Conservation (phyloP, 2,797 vertebrate species). For the Anas bahamensis region DNA sequence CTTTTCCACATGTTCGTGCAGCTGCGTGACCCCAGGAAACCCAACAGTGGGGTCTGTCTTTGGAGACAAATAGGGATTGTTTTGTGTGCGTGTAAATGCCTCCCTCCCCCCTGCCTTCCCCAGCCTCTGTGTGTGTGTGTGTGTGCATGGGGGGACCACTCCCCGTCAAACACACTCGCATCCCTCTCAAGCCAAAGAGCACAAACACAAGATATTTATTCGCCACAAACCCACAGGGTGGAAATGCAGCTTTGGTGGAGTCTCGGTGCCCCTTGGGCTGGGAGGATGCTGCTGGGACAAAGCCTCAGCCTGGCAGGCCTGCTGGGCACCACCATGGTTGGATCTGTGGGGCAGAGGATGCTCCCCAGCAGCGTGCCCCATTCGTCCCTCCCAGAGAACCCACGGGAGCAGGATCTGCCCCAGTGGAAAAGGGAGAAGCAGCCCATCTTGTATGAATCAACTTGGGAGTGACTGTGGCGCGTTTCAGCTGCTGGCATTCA, state of each 20-base stretch:
- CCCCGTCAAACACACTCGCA: neutral
- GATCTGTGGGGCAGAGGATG: neutral
- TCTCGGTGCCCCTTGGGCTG: neutral
- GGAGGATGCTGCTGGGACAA: neutral
- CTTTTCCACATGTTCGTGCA: slow-evolving; percentile 76
- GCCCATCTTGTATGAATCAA: neutral
- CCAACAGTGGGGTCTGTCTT: slow-evolving; percentile 68
- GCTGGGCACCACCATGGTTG: neutral
- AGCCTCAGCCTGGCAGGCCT: neutral
- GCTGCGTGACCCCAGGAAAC: slow-evolving; percentile 76
- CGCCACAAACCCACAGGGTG: neutral
- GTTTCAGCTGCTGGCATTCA: neutral
- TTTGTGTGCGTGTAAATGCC: slow-evolving; percentile 4
- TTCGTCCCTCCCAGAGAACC: neutral
- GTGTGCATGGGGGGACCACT: neutral
- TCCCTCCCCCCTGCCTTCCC: neutral
- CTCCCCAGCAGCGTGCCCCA: rapidly evolving
- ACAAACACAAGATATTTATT: neutral
- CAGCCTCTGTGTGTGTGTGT: no score
- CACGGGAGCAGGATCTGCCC: rapidly evolving
- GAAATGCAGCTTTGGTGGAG: neutral
- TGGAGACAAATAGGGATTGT: slow-evolving; percentile 57
- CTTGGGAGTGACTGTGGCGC: neutral
- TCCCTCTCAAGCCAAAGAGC: neutral
- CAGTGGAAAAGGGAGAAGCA: neutral